Evolutionary conservation across 2,888 invertebrate species (phyloP).

Genomic region (Spicauda simplicius): DNA sequence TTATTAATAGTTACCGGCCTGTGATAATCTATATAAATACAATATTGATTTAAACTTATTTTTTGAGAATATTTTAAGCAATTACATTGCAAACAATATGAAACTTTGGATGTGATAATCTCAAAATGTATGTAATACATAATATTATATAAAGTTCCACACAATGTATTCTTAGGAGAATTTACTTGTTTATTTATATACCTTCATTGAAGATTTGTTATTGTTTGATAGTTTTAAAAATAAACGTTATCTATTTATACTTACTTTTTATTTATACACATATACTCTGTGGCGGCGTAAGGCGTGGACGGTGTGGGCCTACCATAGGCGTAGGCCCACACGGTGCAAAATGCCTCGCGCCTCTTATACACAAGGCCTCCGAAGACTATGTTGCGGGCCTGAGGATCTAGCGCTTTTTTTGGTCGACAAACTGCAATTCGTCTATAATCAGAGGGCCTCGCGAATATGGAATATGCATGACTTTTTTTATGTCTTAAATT

Average conservation of each 20-base stretch:
- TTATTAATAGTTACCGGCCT: background rate
- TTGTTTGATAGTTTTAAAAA: conserved; percentile 1
- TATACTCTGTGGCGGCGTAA: too few relatives aligned
- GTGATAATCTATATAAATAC: background rate
- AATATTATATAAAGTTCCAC: background rate
- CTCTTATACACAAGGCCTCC: too few relatives aligned
- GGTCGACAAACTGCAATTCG: too few relatives aligned
- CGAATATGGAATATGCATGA: too few relatives aligned
- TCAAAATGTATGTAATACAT: background rate
- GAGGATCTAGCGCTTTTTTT: too few relatives aligned
- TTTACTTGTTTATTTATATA: background rate
- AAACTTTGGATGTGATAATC: background rate
- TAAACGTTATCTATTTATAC: background rate
- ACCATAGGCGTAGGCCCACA: too few relatives aligned
- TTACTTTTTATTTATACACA: background rate
- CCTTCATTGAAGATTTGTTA: background rate
- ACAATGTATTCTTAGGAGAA: background rate
- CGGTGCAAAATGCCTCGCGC: too few relatives aligned
- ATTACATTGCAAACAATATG: background rate
- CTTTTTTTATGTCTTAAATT: too few relatives aligned
- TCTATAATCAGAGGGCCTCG: too few relatives aligned
- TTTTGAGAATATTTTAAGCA: background rate
- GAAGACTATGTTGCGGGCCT: too few relatives aligned
- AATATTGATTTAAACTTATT: background rate
- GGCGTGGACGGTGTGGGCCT: too few relatives aligned